Base-by-base conservation (phyloP, 2,797 vertebrate species). In the Xenopus petersii region DNA sequence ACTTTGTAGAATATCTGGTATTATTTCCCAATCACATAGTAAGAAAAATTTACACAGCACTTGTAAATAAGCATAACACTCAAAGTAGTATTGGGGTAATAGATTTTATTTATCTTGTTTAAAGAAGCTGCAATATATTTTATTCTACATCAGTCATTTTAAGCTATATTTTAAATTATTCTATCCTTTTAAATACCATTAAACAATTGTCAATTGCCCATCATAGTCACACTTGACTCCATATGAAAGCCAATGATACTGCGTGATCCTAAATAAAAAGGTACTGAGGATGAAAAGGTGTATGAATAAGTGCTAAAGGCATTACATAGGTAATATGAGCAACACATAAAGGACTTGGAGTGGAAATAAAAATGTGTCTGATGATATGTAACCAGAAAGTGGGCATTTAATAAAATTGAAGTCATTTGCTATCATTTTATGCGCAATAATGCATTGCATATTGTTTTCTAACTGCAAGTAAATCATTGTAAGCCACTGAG, bases 401-500 rank as follows among this genome's bases (percentile, higher is more conserved):
- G 71, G 13, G 67, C 76, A 79, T 79, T 79, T 74, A 74, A 74
- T 79, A 79, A 79, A 79, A 79, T 70, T 74, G 76, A 79, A 74
- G 76, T 33, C 76, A 79, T 79, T 79, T 79, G 69, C 71, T 74
- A 74, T 74, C 71, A 79, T 79, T 79, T 79, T 79, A 74, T 79
- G 76, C 66, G 66, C 76, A 79, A 79, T 74, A 79, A 79, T 79
- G 76, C 71, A 79, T 74, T 47, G 26, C 76, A 79, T 79, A 79
- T 79, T 79, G 76, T 79, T 79, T 79, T 79, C 67, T 79, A 79
- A 79, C 76, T 79, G 76, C 76, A 79, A 74, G 76, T 74, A 79
- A 79, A 79, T 79, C 66, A 73, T 70, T 66, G 76, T 79, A 79
- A 61, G 76, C 76, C 73, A 79, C 68, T 66, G 69, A 74, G 76